These are phyloP conservation scores for Embidobia sp. DNA, from an alignment of 2,888 invertebrate genomes.

Conservation along the genomic window DNA sequence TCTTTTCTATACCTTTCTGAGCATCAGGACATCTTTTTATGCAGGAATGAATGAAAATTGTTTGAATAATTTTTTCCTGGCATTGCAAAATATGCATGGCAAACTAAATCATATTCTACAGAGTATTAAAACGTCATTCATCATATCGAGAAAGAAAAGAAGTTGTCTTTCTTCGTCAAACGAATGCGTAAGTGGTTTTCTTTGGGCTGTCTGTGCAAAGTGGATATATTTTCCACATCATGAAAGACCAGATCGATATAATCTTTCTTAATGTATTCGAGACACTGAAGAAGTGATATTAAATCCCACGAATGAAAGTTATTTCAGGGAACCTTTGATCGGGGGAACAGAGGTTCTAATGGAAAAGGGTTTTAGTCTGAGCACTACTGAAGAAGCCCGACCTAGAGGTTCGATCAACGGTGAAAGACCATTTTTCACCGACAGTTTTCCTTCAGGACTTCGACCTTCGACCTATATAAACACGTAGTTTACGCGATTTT, in stretches of 20 bases:
- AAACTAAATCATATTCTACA: conserved; percentile 21
- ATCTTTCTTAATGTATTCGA: conserved; percentile 50
- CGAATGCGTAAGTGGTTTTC: conserved; percentile 43
- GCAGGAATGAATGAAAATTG: conserved; percentile 23
- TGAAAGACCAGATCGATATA: conserved; percentile 40
- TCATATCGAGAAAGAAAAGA: conserved; percentile 20
- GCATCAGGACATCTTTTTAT: conserved; percentile 5
- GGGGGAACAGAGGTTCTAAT: conserved; percentile 52
- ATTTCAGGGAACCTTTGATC: conserved; percentile 50
- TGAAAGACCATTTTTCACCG: conserved; percentile 73
- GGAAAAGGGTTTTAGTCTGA: conserved; percentile 62
- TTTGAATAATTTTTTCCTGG: conserved; percentile 37
- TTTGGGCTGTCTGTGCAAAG: conserved; percentile 18
- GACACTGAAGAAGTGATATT: conserved; percentile 51
- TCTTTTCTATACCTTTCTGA: background rate
- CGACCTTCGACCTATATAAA: conserved; percentile 66
- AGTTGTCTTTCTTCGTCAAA: conserved; percentile 38
- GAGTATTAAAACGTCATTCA: conserved; percentile 50
- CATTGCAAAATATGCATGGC: conserved; percentile 31
- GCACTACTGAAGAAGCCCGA: no score
- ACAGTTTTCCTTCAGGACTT: conserved; percentile 56
- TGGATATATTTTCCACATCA: conserved; percentile 43
- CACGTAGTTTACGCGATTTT: conserved; percentile 57
- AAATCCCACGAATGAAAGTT: conserved; percentile 44
- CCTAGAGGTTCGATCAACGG: conserved; percentile 52